Conservation (phyloP, 2,888 invertebrate species). For the Anaspis maculata region DNA sequence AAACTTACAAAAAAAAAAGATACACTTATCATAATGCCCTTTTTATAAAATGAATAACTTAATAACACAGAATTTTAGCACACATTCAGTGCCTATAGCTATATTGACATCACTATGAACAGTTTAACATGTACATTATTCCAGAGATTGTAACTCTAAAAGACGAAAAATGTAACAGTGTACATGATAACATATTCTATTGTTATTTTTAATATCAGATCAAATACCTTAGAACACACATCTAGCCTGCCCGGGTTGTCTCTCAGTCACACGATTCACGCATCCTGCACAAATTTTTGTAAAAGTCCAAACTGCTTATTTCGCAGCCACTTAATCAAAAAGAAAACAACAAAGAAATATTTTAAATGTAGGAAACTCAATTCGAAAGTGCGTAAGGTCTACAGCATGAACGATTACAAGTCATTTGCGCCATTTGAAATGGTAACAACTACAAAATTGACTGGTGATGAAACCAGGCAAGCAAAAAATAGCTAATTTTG, state of each 20-base stretch:
- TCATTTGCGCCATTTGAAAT: slow-evolving; percentile 20
- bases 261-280: slow-evolving; percentile 41
- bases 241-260: slow-evolving; percentile 46
- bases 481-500: too few species aligned
- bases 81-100: too few species aligned
- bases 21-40: too few species aligned
- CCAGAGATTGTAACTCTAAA: slow-evolving; percentile 2
- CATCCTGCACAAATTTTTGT: slow-evolving; percentile 27
- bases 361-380: too few species aligned
- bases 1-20: too few species aligned
- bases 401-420: slow-evolving; percentile 11
- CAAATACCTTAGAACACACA: slow-evolving; percentile 31
- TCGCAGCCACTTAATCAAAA: too few species aligned
- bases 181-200: slow-evolving; percentile 12
- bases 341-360: too few species aligned
- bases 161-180: slow-evolving; percentile 2
- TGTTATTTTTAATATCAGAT: slow-evolving; percentile 17
- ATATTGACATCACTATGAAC: slow-evolving; percentile 20
- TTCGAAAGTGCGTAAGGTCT: too few species aligned
- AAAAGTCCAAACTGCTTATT: too few species aligned
- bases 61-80: too few species aligned
- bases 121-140: slow-evolving; percentile 7
- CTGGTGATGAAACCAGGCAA: slow-evolving; percentile 37
- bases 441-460: slow-evolving; percentile 38
- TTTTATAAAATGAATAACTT: too few species aligned